These are phyloP conservation scores for Sardina pilchardus DNA, from an alignment of 2,113 vertebrate species.

Conservation along the genomic window DNA sequence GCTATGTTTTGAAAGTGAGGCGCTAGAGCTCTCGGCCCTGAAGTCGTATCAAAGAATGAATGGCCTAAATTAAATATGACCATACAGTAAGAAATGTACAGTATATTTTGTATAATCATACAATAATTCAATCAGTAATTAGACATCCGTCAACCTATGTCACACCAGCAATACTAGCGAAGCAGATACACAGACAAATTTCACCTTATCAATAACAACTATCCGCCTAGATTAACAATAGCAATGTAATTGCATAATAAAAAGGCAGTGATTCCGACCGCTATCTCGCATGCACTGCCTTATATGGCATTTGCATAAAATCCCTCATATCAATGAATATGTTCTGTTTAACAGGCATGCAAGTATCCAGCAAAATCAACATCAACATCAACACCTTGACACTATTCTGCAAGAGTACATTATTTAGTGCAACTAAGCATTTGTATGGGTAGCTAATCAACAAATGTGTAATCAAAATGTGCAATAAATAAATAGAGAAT, in stretches of 20 bases:
- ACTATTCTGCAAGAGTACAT: background rate
- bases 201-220: background rate
- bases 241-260: background rate
- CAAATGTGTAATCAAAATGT: background rate
- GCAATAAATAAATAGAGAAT: background rate
- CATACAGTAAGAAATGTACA: no score
- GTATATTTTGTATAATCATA: background rate
- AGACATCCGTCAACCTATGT: background rate
- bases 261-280: background rate
- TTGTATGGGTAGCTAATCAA: background rate
- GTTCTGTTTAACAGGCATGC: no score
- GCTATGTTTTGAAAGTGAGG: no score
- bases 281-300: background rate
- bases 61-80: background rate
- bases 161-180: background rate
- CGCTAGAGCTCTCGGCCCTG: no score
- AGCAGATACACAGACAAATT: background rate
- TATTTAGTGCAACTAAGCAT: background rate
- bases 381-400: background rate
- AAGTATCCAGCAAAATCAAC: background rate
- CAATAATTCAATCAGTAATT: background rate
- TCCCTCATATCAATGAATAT: no score
- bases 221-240: background rate
- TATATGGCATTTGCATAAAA: background rate
- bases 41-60: background rate